Evolutionary conservation across 2,888 invertebrate species (phyloP), one percentile per base, ranked within the genome.

Genomic region (Perizoma flavofasciatum): DNA sequence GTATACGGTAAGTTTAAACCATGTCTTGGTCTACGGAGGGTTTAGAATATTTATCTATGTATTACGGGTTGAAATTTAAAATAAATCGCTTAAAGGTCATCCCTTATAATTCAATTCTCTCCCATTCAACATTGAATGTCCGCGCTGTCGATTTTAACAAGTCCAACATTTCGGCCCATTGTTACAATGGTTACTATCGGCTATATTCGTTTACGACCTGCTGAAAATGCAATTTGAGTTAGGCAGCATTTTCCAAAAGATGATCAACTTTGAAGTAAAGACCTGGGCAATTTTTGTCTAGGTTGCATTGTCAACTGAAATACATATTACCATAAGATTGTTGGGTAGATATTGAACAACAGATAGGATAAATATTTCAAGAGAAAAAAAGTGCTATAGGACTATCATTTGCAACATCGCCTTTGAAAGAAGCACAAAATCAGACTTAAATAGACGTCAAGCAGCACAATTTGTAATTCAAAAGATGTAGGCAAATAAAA

Each of bases 401-500:
- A 51, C 51, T 59, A 45, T 50, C 3, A 22, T 3, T 45, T 47
- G 50, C 50, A 45, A 49, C 54, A 58, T 44, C 50, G 35, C 49
- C 44, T 49, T 59, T 54, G 47, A 57, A 61, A 50, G 53, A 54
- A 49, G 46, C 40, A 52, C 48, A 61, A 58, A 56, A 58, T 58
- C 62, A 55, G 41, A 58, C 45, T 55, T 49, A 48, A 59, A 54
- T 58, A 62, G 58, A 54, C 58, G 55, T 62, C 62, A 55, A 52
- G 62, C 44, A 61, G 58, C 58, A 63, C 66, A 64, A 69, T 65
- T 66, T 56, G 61, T 67, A 63, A 63, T 65, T 67, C 59, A 67
- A 68, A 63, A 60, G 61, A 64, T 65, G 59, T 66, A 64, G 64
- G 59, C 64, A 61, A 60, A 65, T 66, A 74, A 72, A 77, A 68